Percentiles rank a stretch among this genome's conserved stretches.
Conservation (phyloP, 2,113 vertebrate species). For the Scytalopus superciliaris region DNA sequence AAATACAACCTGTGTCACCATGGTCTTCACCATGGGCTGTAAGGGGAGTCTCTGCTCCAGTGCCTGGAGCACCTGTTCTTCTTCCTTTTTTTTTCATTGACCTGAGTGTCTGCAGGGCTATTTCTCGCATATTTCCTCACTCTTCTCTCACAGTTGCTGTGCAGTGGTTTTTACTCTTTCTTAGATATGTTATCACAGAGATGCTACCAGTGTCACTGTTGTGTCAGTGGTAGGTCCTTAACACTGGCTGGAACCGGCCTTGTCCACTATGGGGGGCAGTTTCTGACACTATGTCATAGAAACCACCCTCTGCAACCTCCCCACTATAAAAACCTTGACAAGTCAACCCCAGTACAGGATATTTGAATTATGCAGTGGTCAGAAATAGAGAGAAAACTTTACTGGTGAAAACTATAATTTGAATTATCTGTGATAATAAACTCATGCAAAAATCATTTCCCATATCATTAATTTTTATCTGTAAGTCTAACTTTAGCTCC, state of each 20-base stretch:
- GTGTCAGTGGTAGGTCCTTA: rapidly evolving
- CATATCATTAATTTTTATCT: not conserved
- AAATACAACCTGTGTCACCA: rapidly evolving
- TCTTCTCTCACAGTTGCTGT: not conserved
- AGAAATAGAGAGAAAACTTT: not conserved
- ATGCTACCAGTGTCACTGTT: rapidly evolving
- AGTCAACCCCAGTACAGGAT: not conserved
- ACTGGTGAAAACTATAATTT: not conserved
- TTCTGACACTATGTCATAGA: not conserved
- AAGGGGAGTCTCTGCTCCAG: not conserved
- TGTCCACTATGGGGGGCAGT: rapidly evolving
- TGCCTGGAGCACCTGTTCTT: not conserved
- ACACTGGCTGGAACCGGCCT: not conserved
- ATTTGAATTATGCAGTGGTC: not conserved
- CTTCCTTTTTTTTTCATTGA: not conserved
- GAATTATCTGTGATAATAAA: not conserved
- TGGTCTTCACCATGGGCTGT: rapidly evolving
- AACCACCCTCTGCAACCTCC: not conserved
- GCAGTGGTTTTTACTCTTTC: rapidly evolving
- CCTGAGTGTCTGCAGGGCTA: not conserved
- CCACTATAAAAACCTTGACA: not conserved
- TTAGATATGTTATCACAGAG: not conserved
- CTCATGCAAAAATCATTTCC: not conserved
- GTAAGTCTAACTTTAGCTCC: not conserved
- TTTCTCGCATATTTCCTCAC: not conserved